Base-by-base conservation (phyloP, 2,888 invertebrate species). In the Thecocarcelia acutangulata region DNA sequence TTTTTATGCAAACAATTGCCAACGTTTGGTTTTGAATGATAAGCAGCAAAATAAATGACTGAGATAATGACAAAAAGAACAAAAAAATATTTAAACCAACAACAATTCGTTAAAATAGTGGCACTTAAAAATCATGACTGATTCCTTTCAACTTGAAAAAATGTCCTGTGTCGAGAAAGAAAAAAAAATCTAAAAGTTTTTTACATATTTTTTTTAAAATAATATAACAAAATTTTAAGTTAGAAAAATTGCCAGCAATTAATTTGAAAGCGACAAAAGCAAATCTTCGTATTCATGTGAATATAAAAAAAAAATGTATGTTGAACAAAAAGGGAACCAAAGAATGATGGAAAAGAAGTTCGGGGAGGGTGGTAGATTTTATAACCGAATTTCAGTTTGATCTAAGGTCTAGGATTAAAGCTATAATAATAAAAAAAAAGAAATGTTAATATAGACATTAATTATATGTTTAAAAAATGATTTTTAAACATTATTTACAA, bases 191-290 rank as follows among this genome's bases (percentile, higher is more conserved):
- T 15, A 58, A 33, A 54, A 70, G 80, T 76, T 74, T 69, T 74
- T 74, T 82, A 84, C 81, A 83, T 83, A 84, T 84, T 87, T 58
- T 59, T 40, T 24, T 52, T 52, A 50, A 54, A 59, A 33, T 46
- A 54, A 75, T 42, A 66, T 64, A 40, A 66, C 17, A 66, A 69
- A 69, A 40, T 54, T 54, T 88, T 89, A 89, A 89, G 89, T 88
- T 87, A 87, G 88, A 89, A 89, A 89, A 88, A 89, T 89, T 86
- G 85, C 86, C 78, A 80, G 85, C 88, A 87, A 89, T 89, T 89
- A 89, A 89, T 89, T 88, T 88, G 86, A 86, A 87, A 88, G 88
- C 88, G 88, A 88, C 88, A 88, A 88, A 88, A 88, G 79, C 68
- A 84, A 83, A 80, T 81, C 63, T 83, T 83, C 83, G 81, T 80